Conservation (phyloP, 23 tunicate genomes). For the Ciona savignyi region DNA sequence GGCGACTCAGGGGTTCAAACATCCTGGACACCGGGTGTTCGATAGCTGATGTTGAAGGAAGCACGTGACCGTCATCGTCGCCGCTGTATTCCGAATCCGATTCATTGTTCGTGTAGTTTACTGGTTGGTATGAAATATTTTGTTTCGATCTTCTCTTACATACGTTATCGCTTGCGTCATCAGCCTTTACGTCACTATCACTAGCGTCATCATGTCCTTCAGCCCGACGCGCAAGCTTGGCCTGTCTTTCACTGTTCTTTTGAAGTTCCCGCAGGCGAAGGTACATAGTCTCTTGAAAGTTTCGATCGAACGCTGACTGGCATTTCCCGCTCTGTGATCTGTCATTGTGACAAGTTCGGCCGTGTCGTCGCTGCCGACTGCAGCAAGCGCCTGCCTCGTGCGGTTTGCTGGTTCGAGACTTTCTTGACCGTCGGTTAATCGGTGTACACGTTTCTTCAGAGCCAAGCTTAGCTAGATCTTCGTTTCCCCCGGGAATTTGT, state of each 20-base stretch:
- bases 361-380: neutral
- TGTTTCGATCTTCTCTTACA: neutral
- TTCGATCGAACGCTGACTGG: constrained; percentile 53
- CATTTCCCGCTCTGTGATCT: constrained; percentile 17
- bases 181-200: neutral
- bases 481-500: constrained; percentile 16
- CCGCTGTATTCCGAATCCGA: constrained; percentile 39
- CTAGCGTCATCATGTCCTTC: constrained; percentile 25
- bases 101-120: neutral
- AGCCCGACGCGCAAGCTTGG: constrained; percentile 11
- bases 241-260: constrained; percentile 13
- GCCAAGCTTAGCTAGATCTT: neutral
- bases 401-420: constrained; percentile 4
- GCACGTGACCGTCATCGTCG: constrained; percentile 10
- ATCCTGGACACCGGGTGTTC: constrained; percentile 14
- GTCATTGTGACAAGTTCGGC: neutral
- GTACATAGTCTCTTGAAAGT: constrained; percentile 61
- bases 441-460: neutral
- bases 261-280: constrained; percentile 44
- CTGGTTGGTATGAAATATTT: neutral
- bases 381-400: neutral
- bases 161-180: neutral
- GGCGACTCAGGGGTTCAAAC: constrained; percentile 20
- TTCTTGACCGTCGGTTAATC: neutral
- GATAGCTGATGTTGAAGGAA: neutral